phyloP scores from a whole-genome alignment of 2,797 vertebrate genomes.

The Acanthurus tractus region DNA sequence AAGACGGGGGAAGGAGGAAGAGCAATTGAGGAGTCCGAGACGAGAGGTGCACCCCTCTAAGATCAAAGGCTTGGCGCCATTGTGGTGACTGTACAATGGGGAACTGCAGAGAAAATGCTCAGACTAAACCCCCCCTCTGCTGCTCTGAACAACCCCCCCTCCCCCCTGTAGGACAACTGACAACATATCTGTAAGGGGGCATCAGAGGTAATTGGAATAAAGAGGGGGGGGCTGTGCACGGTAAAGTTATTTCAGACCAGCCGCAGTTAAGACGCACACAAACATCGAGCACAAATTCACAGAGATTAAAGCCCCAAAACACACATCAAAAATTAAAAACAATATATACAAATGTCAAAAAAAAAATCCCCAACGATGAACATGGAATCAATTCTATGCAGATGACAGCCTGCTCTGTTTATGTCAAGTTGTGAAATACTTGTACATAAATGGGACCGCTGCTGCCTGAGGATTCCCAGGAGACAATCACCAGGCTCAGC shows the following conservation, averaged over 20 bases:
- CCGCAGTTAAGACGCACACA: conserved; percentile 3
- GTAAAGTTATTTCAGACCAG: conserved; percentile 52
- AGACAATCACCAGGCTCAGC: background rate
- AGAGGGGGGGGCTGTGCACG: conserved; percentile 47
- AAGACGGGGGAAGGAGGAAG: conserved; percentile 7
- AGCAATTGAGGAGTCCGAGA: conserved; percentile 25
- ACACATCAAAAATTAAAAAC: background rate
- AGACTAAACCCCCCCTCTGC: conserved; percentile 33
- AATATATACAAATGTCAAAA: background rate
- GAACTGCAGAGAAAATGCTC: conserved; percentile 67
- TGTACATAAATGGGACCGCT: background rate
- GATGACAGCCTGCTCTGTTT: background rate
- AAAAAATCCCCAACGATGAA: background rate
- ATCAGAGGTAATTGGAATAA: conserved; percentile 57
- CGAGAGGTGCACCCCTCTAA: conserved; percentile 72
- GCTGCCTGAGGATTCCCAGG: background rate
- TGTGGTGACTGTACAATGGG: conserved; percentile 83
- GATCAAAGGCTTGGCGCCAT: conserved; percentile 84
- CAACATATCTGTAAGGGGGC: conserved; percentile 61
- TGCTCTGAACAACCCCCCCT: conserved; percentile 20
- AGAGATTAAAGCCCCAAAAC: background rate
- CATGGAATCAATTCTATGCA: background rate
- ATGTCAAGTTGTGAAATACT: background rate
- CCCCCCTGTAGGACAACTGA: conserved; percentile 71
- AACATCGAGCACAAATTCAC: conserved; percentile 6